Evolutionary conservation across 2,797 vertebrate genomes (phyloP), one percentile per base, ranked within the genome.

Genomic region (Sebastes iracundus): DNA sequence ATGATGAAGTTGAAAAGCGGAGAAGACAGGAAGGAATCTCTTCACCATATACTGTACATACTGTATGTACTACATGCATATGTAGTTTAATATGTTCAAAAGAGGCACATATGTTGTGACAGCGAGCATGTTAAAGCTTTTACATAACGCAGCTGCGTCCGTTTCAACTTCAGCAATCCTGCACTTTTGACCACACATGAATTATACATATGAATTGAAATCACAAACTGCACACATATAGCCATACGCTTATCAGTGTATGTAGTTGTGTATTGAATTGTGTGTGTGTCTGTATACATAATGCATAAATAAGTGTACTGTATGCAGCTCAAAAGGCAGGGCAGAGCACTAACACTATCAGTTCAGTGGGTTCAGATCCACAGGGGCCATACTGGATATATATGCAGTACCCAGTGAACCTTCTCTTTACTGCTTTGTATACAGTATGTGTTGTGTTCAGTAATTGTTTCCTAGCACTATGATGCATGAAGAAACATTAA

Each of bases 331-430:
- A 12, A n/a, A 53, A 23, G 49, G 69, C 25, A 33, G 42, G 12
- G 35, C 55, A 58, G 18, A 66, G 28, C 22, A 2, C 49, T 20
- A 69, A 59, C 32, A 22, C 56, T 69, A 65, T 9, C 55, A 74
- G 69, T 75, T 89, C 72, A 83, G 35, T 80, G 56, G 42, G 28
- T 73, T 84, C 65, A 23, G 75, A 23, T 80, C 70, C 81, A 60
- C 79, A 55, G 77, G 62, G 79, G 32, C 10, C 27, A 11, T 27
- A 67, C 72, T 75, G 52, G 35, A 64, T 22, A 49, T 32, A 69
- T 68, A 32, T 55, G 59, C 76, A 58, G 32, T 25, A 67, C 11
- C n/a, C 64, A 68, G 14, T 73, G 72, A 84, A 76, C 62, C 63
- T 3, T 49, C 46, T 49, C 18, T 49, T 49, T 49, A 53, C 49